A percentile compares a stretch with the other conserved stretches of the same genome.
Evolutionary conservation across 2,113 vertebrate species (phyloP).

Genomic region (Octodon degus): DNA sequence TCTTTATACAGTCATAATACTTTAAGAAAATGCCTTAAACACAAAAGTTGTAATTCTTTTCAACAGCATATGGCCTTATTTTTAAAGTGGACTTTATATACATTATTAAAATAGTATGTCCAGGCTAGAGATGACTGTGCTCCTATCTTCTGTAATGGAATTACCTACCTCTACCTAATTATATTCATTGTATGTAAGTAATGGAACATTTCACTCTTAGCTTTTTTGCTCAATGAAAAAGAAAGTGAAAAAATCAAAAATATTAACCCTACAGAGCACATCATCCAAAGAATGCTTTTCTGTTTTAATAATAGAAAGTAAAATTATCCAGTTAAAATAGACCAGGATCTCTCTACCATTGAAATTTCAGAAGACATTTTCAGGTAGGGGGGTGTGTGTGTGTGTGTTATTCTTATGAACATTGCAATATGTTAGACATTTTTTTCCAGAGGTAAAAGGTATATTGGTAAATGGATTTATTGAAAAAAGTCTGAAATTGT

Average conservation of each 20-base stretch:
- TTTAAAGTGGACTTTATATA: background rate
- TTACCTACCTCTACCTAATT: conserved; percentile 14
- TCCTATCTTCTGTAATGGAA: conserved; percentile 24
- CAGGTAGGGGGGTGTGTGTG: background rate
- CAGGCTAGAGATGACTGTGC: background rate
- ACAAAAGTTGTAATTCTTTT: background rate
- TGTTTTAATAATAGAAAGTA: conserved; percentile 47
- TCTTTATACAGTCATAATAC: background rate
- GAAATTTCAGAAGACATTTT: conserved; percentile 60
- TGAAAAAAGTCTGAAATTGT: background rate
- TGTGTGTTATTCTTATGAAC: background rate
- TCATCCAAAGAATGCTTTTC: background rate
- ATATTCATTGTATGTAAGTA: conserved; percentile 37
- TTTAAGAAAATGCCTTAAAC: conserved; percentile 48
- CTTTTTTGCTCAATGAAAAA: conserved; percentile 28
- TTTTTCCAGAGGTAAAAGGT: conserved; percentile 40
- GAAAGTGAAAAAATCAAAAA: conserved; percentile 50
- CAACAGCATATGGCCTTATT: background rate
- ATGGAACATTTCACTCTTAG: background rate
- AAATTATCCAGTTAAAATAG: conserved; percentile 33
- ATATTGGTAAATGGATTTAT: conserved; percentile 8
- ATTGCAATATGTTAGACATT: conserved; percentile 18
- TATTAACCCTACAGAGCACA: background rate
- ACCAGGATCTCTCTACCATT: background rate
- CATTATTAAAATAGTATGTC: background rate